Evolutionary conservation across 2,113 vertebrate genomes (phyloP).

Genomic region (Cebidichthys violaceus): DNA sequence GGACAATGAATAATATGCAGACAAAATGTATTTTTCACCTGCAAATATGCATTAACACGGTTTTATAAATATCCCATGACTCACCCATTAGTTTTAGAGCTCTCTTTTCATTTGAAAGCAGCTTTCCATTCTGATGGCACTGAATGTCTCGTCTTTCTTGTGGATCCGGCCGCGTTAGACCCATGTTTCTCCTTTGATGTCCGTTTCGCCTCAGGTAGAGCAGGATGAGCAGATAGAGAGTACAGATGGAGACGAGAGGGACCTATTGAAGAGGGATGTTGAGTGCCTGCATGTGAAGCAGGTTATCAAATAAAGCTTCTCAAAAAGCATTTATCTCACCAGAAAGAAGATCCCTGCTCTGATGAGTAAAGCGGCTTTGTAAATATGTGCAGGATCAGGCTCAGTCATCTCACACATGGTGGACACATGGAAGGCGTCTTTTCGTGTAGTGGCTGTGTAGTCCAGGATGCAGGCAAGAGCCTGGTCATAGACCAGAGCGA

Average conservation of each 20-base stretch:
- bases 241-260: slow-evolving; percentile 78
- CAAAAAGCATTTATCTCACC: slow-evolving; percentile 30
- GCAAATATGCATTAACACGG: background rate
- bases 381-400: slow-evolving; percentile 79
- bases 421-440: slow-evolving; percentile 80
- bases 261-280: slow-evolving; percentile 54
- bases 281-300: background rate
- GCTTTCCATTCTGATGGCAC: slow-evolving; percentile 71
- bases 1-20: background rate
- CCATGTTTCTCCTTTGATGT: slow-evolving; percentile 79
- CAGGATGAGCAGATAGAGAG: slow-evolving; percentile 83
- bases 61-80: background rate
- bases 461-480: slow-evolving; percentile 82
- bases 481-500: slow-evolving; percentile 83
- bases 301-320: background rate
- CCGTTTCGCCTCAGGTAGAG: slow-evolving; percentile 76
- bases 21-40: background rate
- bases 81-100: slow-evolving; percentile 85
- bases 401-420: slow-evolving; percentile 86
- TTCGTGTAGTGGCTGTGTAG: slow-evolving; percentile 74
- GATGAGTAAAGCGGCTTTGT: slow-evolving; percentile 80
- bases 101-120: slow-evolving; percentile 80
- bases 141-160: slow-evolving; percentile 58
- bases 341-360: slow-evolving; percentile 82
- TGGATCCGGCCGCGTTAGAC: slow-evolving; percentile 66